Percentiles rank a stretch among this genome's conserved stretches.
Evolutionary conservation across 2,888 invertebrate genomes (phyloP).

Genomic region (Creontiades dilutus): DNA sequence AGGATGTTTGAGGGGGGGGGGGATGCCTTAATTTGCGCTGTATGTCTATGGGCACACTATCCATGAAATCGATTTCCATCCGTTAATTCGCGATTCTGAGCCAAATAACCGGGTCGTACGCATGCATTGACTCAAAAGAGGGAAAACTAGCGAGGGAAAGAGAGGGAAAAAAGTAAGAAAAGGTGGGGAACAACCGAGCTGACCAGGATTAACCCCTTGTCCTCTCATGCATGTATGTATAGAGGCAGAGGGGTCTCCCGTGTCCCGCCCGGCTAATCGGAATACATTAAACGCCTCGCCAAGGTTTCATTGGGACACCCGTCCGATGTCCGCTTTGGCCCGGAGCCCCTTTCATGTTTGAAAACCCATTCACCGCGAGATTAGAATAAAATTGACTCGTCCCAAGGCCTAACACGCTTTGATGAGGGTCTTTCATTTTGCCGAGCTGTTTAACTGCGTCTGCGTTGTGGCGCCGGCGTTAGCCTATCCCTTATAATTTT

Average conservation of each 20-base stretch:
- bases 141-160: not conserved
- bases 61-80: too few relatives aligned
- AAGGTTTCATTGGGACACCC: conserved; percentile 21
- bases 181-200: not conserved
- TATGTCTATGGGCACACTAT: too few relatives aligned
- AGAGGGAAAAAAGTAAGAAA: too few relatives aligned
- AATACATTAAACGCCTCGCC: conserved; percentile 20
- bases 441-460: not conserved
- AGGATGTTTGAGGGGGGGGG: too few relatives aligned
- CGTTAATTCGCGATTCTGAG: too few relatives aligned
- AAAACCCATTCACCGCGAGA: conserved; percentile 27
- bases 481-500: too few relatives aligned
- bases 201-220: conserved; percentile 7
- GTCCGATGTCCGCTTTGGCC: not conserved
- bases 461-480: too few relatives aligned
- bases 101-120: too few relatives aligned
- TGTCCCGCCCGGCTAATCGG: conserved; percentile 8
- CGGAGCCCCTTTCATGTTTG: not conserved
- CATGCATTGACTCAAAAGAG: not conserved
- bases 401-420: not conserved
- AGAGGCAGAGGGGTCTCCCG: not conserved
- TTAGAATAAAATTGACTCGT: conserved; percentile 39
- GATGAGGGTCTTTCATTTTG: conserved; percentile 15
- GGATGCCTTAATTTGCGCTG: too few relatives aligned
- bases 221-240: not conserved